A percentile compares a stretch with the other conserved stretches of the same genome.
Evolutionary conservation across 2,113 vertebrate species (phyloP).

Genomic region (Nothoprocta perdicaria): DNA sequence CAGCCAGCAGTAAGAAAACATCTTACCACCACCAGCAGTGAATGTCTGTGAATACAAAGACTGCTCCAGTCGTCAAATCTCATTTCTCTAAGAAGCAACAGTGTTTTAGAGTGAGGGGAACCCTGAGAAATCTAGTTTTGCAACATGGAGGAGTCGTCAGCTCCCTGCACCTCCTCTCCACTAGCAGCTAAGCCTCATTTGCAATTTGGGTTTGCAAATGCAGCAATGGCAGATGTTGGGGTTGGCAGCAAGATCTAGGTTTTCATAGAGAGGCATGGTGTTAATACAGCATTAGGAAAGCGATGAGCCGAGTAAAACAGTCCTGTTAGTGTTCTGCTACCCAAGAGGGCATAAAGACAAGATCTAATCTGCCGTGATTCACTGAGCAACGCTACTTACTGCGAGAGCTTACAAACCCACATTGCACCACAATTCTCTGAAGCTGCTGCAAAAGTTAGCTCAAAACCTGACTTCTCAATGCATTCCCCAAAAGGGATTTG

Average conservation of each 20-base stretch:
- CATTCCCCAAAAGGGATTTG: neutral
- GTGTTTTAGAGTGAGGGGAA: neutral
- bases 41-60: neutral
- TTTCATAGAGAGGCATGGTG: neutral
- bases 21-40: neutral
- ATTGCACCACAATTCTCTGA: neutral
- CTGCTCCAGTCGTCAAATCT: neutral
- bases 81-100: neutral
- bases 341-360: constrained; percentile 35
- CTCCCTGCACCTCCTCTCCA: neutral
- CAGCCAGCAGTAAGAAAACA: neutral
- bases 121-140: neutral
- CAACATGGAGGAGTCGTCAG: neutral
- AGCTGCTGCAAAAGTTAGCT: neutral
- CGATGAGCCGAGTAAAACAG: neutral
- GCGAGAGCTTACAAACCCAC: neutral
- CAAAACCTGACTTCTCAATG: neutral
- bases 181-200: neutral
- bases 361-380: constrained; percentile 46
- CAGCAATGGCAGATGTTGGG: constrained; percentile 24
- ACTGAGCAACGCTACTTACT: neutral
- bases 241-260: neutral
- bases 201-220: neutral
- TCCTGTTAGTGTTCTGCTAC: neutral
- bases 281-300: constrained; percentile 25